Evolutionary conservation across 1,140 invertebrate species (phyloP).

Genomic region (Drosophila ananassae): DNA sequence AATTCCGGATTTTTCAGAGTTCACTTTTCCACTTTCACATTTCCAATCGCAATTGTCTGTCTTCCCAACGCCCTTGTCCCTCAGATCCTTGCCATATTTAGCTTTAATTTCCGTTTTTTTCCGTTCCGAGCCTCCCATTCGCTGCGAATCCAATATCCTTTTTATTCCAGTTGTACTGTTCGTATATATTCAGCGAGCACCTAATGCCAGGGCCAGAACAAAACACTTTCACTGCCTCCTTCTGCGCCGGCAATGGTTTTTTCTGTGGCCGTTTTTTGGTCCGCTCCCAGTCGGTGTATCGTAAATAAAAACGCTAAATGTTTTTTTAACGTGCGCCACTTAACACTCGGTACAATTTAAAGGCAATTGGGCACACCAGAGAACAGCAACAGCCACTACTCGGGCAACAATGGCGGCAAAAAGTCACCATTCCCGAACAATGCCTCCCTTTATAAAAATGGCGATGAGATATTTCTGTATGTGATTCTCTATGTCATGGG

Average conservation of each 20-base stretch:
- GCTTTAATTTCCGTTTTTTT: constrained; percentile 73
- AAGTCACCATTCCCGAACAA: constrained; percentile 50
- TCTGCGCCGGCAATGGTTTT: constrained; percentile 4
- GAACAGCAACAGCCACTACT: constrained; percentile 31
- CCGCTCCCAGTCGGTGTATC: constrained; percentile 50
- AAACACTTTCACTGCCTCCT: constrained; percentile 60
- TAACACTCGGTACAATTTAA: constrained; percentile 80
- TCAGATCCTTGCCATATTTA: constrained; percentile 56
- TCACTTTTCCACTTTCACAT: constrained; percentile 30
- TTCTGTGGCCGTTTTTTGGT: constrained; percentile 13
- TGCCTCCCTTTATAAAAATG: constrained; percentile 36
- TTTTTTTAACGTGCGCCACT: constrained; percentile 81
- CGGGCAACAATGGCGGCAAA: constrained; percentile 61
- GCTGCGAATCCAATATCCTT: constrained; percentile 55
- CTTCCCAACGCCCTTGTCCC: constrained; percentile 12
- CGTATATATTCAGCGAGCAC: constrained; percentile 29
- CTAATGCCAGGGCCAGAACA: constrained; percentile 68
- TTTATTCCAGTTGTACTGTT: constrained; percentile 2
- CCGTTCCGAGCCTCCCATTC: constrained; percentile 31
- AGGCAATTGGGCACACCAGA: constrained; percentile 77
- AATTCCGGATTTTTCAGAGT: background rate
- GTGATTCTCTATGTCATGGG: constrained; percentile 24
- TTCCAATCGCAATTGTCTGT: constrained; percentile 28
- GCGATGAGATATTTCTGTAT: constrained; percentile 19
- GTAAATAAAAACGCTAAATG: constrained; percentile 83